Conservation (phyloP, 2,113 vertebrate species). For the Condylura cristata region DNA sequence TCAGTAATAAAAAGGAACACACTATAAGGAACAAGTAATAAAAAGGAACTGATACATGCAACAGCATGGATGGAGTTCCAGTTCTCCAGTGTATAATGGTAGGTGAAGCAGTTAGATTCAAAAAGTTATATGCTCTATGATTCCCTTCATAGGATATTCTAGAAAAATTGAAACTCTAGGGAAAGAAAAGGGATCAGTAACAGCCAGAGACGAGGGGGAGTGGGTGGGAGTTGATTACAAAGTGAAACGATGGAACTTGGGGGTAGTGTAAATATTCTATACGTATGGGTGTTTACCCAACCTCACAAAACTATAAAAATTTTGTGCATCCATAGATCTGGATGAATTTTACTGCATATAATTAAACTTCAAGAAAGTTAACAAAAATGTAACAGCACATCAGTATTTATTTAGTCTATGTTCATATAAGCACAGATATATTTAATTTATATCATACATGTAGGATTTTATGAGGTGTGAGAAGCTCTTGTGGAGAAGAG, state of each 20-base stretch:
- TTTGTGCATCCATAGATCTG: constrained; percentile 27
- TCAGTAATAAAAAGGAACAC: constrained; percentile 30
- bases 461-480: constrained; percentile 27
- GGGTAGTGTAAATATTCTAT: neutral
- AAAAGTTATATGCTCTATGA: neutral
- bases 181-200: neutral
- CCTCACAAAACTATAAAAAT: neutral
- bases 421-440: neutral
- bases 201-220: neutral
- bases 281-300: neutral
- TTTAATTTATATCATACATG: neutral
- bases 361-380: constrained; percentile 34
- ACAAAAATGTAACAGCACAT: constrained; percentile 7
- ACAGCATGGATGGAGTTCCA: neutral
- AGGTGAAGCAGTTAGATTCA: constrained; percentile 34
- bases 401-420: neutral
- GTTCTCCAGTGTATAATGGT: neutral
- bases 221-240: neutral
- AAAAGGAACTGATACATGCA: neutral
- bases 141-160: constrained; percentile 5
- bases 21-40: constrained; percentile 8
- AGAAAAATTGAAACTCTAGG: neutral
- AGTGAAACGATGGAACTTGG: neutral
- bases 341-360: neutral
- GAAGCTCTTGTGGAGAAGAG: neutral